phyloP scores from a whole-genome alignment of 2,888 invertebrate species.

The Didymodactylos carnosus region DNA sequence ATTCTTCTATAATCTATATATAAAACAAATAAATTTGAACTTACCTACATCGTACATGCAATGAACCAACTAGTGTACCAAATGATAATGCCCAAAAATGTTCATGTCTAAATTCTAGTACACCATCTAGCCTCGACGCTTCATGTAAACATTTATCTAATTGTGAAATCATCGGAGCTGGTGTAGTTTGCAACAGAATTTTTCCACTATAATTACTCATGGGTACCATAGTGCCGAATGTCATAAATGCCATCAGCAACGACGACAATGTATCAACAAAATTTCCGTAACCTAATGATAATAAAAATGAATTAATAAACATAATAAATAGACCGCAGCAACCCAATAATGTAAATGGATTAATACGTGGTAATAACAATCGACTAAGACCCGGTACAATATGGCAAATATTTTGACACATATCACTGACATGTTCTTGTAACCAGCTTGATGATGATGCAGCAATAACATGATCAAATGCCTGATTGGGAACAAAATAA shows the following conservation, averaged over 20 bases:
- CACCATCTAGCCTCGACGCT: slow-evolving; percentile 45
- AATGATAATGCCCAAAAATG: slow-evolving; percentile 47
- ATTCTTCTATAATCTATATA: neutral
- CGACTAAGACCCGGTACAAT: slow-evolving; percentile 28
- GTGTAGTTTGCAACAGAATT: slow-evolving; percentile 39
- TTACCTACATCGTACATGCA: slow-evolving; percentile 5
- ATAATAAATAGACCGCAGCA: slow-evolving; percentile 33
- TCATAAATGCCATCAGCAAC: slow-evolving; percentile 39
- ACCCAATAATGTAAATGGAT: slow-evolving; percentile 39
- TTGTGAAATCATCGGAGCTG: slow-evolving; percentile 42
- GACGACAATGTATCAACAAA: slow-evolving; percentile 40
- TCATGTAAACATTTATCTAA: slow-evolving; percentile 44
- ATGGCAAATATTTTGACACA: neutral
- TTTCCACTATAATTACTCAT: slow-evolving; percentile 42
- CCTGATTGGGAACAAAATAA: slow-evolving; percentile 3
- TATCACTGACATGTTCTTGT: slow-evolving; percentile 13
- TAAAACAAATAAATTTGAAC: neutral
- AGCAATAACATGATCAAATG: slow-evolving; percentile 8
- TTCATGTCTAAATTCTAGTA: slow-evolving; percentile 44
- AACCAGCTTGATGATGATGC: slow-evolving; percentile 11
- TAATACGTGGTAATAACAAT: slow-evolving; percentile 39
- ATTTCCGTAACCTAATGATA: slow-evolving; percentile 36
- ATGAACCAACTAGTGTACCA: slow-evolving; percentile 38
- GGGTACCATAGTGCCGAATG: slow-evolving; percentile 40
- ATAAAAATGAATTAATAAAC: slow-evolving; percentile 29